phyloP scores from a whole-genome alignment of 2,888 invertebrate genomes.

The Cheilosia urbana region DNA sequence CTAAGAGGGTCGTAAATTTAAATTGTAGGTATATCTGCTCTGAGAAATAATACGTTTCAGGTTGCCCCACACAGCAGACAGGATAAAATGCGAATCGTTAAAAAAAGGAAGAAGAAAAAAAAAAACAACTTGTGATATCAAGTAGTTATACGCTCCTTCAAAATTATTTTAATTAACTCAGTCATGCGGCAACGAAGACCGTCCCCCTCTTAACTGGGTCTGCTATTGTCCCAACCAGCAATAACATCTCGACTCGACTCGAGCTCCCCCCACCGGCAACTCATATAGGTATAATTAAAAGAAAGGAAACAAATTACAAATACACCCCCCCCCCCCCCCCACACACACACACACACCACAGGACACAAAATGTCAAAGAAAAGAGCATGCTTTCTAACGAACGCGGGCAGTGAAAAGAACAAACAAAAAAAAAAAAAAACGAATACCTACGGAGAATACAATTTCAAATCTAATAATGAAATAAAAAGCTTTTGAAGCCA shows the following conservation, averaged over 20 bases:
- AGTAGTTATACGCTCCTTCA: constrained; percentile 16
- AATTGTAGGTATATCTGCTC: too few relatives aligned
- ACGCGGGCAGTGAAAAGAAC: constrained; percentile 25
- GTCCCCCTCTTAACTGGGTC: constrained; percentile 17
- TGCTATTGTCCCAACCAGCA: not conserved
- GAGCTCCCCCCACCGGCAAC: not conserved
- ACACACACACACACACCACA: not conserved
- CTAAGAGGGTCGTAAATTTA: too few relatives aligned
- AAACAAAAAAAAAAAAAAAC: constrained; percentile 1
- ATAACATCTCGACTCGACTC: not conserved
- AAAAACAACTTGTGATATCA: constrained; percentile 14
- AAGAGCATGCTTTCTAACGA: constrained; percentile 9
- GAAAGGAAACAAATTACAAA: constrained; percentile 7
- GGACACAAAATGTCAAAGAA: constrained; percentile 27
- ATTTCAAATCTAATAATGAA: constrained; percentile 31
- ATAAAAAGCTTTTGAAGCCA: constrained; percentile 41
- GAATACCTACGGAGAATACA: not conserved
- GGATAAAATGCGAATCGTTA: not conserved
- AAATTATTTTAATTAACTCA: constrained; percentile 44
- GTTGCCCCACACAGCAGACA: too few relatives aligned
- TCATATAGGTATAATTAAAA: constrained; percentile 33
- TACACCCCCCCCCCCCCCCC: not conserved
- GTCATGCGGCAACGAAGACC: constrained; percentile 12
- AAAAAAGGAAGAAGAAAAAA: constrained; percentile 1
- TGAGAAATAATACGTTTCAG: too few relatives aligned